Base-by-base conservation (phyloP, 2,888 invertebrate genomes). In the Hirtodrosophila histrioides region DNA sequence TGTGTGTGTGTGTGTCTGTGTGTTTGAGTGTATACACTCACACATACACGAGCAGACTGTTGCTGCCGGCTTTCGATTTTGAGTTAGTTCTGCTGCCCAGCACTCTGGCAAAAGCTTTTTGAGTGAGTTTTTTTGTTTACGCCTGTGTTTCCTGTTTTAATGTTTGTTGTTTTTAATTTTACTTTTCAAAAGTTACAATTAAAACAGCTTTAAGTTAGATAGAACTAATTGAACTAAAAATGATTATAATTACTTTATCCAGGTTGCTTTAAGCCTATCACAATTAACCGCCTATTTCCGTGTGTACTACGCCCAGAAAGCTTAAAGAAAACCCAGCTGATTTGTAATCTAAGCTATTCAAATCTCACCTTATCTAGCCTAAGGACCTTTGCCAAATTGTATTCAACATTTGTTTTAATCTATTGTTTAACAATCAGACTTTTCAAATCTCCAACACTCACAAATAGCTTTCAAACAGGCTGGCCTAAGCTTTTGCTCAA, bases 51-150 rank as follows among this genome's bases (percentile, higher is more conserved):
- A 43, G 60, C 87, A 82, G 72, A 84, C 88, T 87, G 84, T 84
- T 84, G 88, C 88, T 84, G 88, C 84, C 84, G 84, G 84, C 88
- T 79, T 85, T 87, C 77, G 61, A 44, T 56, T 65, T 50, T 80
- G 77, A 69, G 63, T 41, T 17, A 62, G 23, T 48, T 57, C 35
- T 41, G 27, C 10, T 10, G 27, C 9, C 40, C 41, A 57, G 51
- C 61, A 41, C 17, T 37, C 56, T 11, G 7, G 24, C 9, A 2
- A 50, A 58, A 82, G 75, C 79, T 49, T 36, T 58, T 72, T 54
- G 79, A 86, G 86, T 72, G 72, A 60, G 55, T 61, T 65, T 29
- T 9, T 8, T 11, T 10, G 17, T 17, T 48, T 31, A 53, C 7
- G 5, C 8, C 17, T 27, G 27, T 1, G 4, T 27, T 27, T 27